phyloP scores from a whole-genome alignment of 2,888 invertebrate genomes.

The Volucella zonaria region DNA sequence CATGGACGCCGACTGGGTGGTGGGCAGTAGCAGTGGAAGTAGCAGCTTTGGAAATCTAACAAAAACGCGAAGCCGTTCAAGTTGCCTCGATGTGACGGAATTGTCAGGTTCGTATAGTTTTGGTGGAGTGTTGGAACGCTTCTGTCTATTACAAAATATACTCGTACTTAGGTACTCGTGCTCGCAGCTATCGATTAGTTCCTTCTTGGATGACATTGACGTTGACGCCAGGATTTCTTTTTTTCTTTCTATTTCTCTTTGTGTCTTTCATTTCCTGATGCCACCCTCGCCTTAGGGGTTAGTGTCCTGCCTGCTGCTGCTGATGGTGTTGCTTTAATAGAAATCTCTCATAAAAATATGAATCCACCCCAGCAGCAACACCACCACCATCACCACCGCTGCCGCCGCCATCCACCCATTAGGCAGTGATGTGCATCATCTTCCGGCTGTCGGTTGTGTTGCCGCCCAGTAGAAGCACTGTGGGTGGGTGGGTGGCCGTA shows the following conservation, averaged over 20 bases:
- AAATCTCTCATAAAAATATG: constrained; percentile 38
- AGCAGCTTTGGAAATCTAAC: constrained; percentile 67
- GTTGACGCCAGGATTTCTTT: constrained; percentile 36
- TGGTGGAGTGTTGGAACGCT: neutral
- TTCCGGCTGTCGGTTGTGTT: constrained; percentile 31
- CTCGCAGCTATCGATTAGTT: constrained; percentile 62
- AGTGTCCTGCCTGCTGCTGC: constrained; percentile 62
- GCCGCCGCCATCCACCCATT: neutral
- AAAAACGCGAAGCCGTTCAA: constrained; percentile 79
- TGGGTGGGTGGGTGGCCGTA: neutral
- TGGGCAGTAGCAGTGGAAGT: constrained; percentile 65
- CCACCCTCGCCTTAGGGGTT: constrained; percentile 68
- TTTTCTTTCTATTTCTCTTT: neutral
- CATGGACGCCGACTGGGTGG: constrained; percentile 84
- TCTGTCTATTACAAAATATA: neutral
- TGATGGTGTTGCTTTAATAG: constrained; percentile 45
- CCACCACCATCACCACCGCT: neutral
- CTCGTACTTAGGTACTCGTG: no score
- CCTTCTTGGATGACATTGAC: constrained; percentile 64
- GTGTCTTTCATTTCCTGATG: constrained; percentile 43
- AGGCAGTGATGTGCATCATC: constrained; percentile 53
- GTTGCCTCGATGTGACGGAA: constrained; percentile 80
- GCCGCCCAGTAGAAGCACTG: constrained; percentile 28
- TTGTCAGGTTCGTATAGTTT: constrained; percentile 76
- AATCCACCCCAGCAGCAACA: neutral